Evolutionary conservation across 30 jellyfish, hydroid and myxozoan species (phyloP), one percentile per base, ranked within the genome.

Genomic region (Chrysaora quinquecirrha): DNA sequence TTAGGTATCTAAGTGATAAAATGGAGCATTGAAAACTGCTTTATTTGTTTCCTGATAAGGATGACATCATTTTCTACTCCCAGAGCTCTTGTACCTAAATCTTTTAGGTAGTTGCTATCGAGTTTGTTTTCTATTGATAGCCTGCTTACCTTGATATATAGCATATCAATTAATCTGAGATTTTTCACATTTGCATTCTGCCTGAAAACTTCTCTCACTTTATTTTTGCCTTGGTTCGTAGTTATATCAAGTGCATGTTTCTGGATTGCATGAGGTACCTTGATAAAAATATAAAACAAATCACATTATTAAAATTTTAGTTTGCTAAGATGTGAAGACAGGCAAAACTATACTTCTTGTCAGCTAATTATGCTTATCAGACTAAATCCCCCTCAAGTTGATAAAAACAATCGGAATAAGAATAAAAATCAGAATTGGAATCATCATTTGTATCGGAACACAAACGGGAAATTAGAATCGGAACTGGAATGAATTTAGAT

Each of bases 181-280:
- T 95, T 97, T 43, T 78, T 84, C 0, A 95, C 75, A 32, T 84
- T 90, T 72, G 78, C 76, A 68, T 95, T 95, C 35, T 54, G 67
- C 77, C 83, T 82, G 76, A 95, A 95, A 66, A 82, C 43, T 75
- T 95, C 99, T 27, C 97, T 70, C 6, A 95, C 96, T 89, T 95
- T 95, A 18, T 43, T 81, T 22, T 88, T 86, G 12, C 96, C 97
- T 84, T 89, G 97, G 31, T 85, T 88, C 30, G 85, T 78, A 2
- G 99, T 79, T 18, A 95, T 95, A 74, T 95, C 99, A 24, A 95
- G 34, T 1, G 95, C 97, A 85, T 81, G 95, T 2, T 95, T 61
- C 49, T 72, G 90, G 30, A 85, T 75, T 1, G 97, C 89, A 89
- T 88, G 94, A 0, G 99, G 99, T 9, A 95, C 79, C 99, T 94